These are phyloP conservation scores for Gnathonemus longibarbis DNA, from an alignment of 2,113 vertebrate genomes.

Conservation along the genomic window DNA sequence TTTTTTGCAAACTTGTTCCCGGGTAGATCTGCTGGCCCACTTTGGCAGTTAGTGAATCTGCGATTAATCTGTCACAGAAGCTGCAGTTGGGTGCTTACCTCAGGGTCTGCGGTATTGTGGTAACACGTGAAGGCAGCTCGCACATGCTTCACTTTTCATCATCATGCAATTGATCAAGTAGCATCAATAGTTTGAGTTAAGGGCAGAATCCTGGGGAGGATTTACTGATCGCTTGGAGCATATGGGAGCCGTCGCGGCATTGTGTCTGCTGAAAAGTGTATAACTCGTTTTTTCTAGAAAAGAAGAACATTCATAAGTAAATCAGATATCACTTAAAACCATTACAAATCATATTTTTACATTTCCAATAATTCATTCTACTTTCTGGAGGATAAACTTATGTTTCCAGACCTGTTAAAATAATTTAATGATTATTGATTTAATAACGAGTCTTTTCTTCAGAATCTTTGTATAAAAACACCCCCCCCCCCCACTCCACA, in stretches of 20 bases:
- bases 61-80: not conserved
- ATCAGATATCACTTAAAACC: not conserved
- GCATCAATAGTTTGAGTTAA: not conserved
- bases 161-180: not conserved
- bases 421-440: not conserved
- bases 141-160: not conserved
- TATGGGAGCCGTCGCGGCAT: not conserved
- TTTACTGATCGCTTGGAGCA: not conserved
- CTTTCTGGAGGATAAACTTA: not conserved
- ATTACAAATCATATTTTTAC: not conserved
- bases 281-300: not conserved
- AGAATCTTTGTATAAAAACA: not conserved
- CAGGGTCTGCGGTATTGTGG: not conserved
- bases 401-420: not conserved
- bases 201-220: not conserved
- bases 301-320: not conserved
- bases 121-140: not conserved
- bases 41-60: not conserved
- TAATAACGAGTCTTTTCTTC: not conserved
- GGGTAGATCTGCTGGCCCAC: not conserved
- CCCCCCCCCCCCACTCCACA: not conserved
- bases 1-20: not conserved
- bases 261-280: not conserved
- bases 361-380: not conserved
- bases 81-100: not conserved